Percentiles rank a stretch among this genome's conserved stretches.
Conservation (phyloP, 2,888 invertebrate species). For the Sthenelais limicola region DNA sequence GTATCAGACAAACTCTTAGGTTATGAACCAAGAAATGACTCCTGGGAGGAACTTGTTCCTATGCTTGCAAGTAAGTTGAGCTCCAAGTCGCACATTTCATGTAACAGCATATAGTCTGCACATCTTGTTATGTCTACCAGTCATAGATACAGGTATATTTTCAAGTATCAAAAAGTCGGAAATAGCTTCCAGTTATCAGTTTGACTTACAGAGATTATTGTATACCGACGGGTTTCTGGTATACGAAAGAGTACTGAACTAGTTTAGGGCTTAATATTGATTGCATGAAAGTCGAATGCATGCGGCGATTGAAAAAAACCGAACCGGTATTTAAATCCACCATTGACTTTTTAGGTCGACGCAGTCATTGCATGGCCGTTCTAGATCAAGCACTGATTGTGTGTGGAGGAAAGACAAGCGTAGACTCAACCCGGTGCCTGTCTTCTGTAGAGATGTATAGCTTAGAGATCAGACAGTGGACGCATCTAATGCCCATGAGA, state of each 20-base stretch:
- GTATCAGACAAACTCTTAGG: slow-evolving; percentile 39
- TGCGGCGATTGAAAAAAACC: too few species aligned
- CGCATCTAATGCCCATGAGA: slow-evolving; percentile 47
- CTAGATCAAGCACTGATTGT: slow-evolving; percentile 42
- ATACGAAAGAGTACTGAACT: too few species aligned
- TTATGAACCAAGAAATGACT: slow-evolving; percentile 41
- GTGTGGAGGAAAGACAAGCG: slow-evolving; percentile 45
- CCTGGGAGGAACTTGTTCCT: slow-evolving; percentile 43
- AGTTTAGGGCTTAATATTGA: too few species aligned
- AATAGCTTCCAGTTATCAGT: too few species aligned
- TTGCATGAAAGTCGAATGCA: not conserved
- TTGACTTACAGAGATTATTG: too few species aligned
- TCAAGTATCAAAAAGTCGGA: too few species aligned
- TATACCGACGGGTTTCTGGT: too few species aligned
- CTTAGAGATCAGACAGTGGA: slow-evolving; percentile 44
- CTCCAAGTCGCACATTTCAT: not conserved
- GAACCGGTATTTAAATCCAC: not conserved
- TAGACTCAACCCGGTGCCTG: slow-evolving; percentile 40
- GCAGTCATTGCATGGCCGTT: slow-evolving; percentile 42
- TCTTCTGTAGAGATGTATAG: slow-evolving; percentile 44
- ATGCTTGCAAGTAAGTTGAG: slow-evolving; percentile 44
- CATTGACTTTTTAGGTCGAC: slow-evolving; percentile 34
- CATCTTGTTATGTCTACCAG: too few species aligned
- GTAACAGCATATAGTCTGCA: too few species aligned
- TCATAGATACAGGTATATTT: too few species aligned